Conservation (phyloP, 1,140 invertebrate species). For the Lepeophtheirus salmonis region DNA sequence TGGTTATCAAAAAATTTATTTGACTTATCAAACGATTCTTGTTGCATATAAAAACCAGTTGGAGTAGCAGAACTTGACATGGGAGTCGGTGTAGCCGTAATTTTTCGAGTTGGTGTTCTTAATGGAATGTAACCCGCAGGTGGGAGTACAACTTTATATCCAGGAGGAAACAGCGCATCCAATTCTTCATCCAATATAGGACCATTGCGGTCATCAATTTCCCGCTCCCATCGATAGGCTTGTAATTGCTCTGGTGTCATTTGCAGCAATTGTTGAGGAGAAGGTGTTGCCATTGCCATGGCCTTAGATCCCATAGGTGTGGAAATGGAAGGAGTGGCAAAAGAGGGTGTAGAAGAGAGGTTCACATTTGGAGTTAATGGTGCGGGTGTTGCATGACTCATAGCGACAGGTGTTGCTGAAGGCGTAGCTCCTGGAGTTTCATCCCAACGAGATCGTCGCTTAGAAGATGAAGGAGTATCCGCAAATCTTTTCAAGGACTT, state of each 20-base stretch:
- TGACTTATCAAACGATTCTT: constrained; percentile 46
- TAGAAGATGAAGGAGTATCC: constrained; percentile 76
- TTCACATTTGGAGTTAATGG: too few relatives aligned
- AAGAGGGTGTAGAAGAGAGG: too few relatives aligned
- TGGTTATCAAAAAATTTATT: constrained; percentile 81
- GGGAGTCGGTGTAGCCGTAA: constrained; percentile 93
- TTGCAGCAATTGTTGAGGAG: constrained; percentile 70
- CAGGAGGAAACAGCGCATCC: constrained; percentile 87
- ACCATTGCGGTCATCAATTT: constrained; percentile 93
- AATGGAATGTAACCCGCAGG: constrained; percentile 91
- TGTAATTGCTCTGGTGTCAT: constrained; percentile 99
- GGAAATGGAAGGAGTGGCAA: constrained; percentile 48
- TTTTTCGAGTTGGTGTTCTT: constrained; percentile 83
- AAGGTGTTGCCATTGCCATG: constrained; percentile 93
- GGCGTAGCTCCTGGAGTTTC: constrained; percentile 52
- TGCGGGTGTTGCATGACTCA: constrained; percentile 22
- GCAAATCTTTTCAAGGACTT: too few relatives aligned
- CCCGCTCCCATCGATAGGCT: constrained; percentile 93
- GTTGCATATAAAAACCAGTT: constrained; percentile 87
- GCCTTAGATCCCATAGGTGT: constrained; percentile 91
- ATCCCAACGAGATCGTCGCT: constrained; percentile 77
- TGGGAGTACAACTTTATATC: constrained; percentile 90
- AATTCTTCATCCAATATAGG: constrained; percentile 91
- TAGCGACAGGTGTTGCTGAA: constrained; percentile 1
- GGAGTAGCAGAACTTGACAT: constrained; percentile 65